Base-by-base conservation (phyloP, 2,888 invertebrate species). In the Drosophila longiperda region DNA sequence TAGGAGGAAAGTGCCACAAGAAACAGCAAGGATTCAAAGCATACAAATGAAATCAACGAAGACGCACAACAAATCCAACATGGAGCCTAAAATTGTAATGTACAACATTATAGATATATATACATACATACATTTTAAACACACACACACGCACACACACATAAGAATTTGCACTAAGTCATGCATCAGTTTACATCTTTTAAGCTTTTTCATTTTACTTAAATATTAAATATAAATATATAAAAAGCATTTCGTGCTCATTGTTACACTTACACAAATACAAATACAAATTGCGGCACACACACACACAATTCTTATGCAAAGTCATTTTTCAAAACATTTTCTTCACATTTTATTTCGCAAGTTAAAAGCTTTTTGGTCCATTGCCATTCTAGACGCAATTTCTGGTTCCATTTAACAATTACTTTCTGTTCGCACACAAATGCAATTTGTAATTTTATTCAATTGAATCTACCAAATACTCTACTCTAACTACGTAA, bases 81-180 rank as follows among this genome's bases (percentile, higher is more conserved):
- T 90, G 86, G 90, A 89, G 59, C 83, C 90, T n/a, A 86, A 86
- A 86, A 86, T 86, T 86, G 85, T 86, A 86, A 86, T 87, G 91
- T 89, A 90, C 90, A 82, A 75, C 69, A 55, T 65, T 70, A 70
- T 50, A 42, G 36, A 67, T 58, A 2, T 26, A 26, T 26, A 26
- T 26, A 53, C 29, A 42, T n/a, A 50, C 17, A 57, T n/a, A 62
- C 36, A 50, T 12, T 38, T 50, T 50, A 29, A 20, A 32, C 26
- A 54, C 32, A 42, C 59, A 12, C 34, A 20, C 15, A 8, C 34
- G n/a, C 38, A 36, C 34, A 48, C 61, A 45, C 49, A 58, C 40
- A 55, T 48, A 62, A 58, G 62, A 60, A 60, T 63, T 77, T 76
- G 78, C 78, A 66, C 59, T 66, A 78, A 75, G 67, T 73, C 81